Percentiles rank a stretch among this genome's conserved stretches.
Evolutionary conservation across 2,888 invertebrate species (phyloP).

Genomic region (Cynaeus angustus): DNA sequence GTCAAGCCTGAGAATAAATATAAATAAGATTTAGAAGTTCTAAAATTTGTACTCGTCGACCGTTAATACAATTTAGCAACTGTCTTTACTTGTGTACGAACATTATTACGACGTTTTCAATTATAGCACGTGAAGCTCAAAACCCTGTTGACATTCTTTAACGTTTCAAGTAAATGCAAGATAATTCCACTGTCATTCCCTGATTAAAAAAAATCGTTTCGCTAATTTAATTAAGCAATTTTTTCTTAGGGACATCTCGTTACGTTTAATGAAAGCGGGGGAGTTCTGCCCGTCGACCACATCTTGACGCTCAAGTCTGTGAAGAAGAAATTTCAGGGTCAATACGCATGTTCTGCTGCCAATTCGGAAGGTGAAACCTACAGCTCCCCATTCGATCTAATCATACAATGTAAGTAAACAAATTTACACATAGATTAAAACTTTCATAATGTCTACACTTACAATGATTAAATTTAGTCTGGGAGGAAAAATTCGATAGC

Average conservation of each 20-base stretch:
- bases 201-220: constrained; percentile 43
- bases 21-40: too few species aligned
- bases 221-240: constrained; percentile 44
- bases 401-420: constrained; percentile 84
- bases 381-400: constrained; percentile 82
- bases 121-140: neutral
- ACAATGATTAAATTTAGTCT: constrained; percentile 50
- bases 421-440: constrained; percentile 22
- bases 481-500: constrained; percentile 44
- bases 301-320: constrained; percentile 81
- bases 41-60: too few species aligned
- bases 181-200: constrained; percentile 21
- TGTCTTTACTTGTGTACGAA: too few species aligned
- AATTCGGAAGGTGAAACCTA: constrained; percentile 88
- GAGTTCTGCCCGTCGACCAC: constrained; percentile 79
- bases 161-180: neutral
- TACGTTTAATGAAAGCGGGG: constrained; percentile 79
- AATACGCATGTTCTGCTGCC: constrained; percentile 87
- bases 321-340: constrained; percentile 81
- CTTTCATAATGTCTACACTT: constrained; percentile 44
- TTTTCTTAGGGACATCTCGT: constrained; percentile 77
- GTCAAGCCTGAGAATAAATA: too few species aligned
- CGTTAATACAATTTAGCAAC: too few species aligned
- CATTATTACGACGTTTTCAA: too few species aligned
- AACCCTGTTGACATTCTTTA: neutral